These are phyloP conservation scores for Callaeas wilsoni DNA, from an alignment of 2,113 vertebrate genomes.

Conservation along the genomic window DNA sequence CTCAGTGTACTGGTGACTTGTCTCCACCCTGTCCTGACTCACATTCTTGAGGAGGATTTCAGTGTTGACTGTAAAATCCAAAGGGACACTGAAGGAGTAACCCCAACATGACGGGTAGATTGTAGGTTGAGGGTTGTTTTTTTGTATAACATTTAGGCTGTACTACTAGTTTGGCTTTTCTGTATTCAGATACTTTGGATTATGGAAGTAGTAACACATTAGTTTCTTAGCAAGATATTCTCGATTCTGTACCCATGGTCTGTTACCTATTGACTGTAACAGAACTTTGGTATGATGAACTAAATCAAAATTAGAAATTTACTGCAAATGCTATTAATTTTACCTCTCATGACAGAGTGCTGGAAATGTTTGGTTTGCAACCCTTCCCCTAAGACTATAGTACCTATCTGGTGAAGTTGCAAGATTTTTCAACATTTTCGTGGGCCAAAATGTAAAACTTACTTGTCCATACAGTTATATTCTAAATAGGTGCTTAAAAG, in stretches of 20 bases:
- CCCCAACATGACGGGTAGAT: not conserved
- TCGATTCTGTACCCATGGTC: not conserved
- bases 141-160: not conserved
- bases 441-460: not conserved
- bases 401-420: not conserved
- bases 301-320: not conserved
- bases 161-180: not conserved
- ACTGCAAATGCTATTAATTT: not conserved
- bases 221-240: not conserved
- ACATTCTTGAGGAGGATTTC: not conserved
- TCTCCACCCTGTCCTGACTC: not conserved
- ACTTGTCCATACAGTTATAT: not conserved
- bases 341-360: not conserved
- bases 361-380: not conserved
- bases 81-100: not conserved
- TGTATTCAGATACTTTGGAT: not conserved
- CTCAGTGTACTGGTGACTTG: not conserved
- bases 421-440: not conserved
- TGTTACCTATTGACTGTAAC: not conserved
- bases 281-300: not conserved
- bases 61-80: not conserved
- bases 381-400: not conserved
- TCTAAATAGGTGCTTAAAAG: not conserved
- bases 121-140: fast-evolving
- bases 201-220: not conserved